Percentiles rank a stretch among this genome's conserved stretches.
Conservation (phyloP, 1,140 invertebrate genomes). For the Himalopsyche phryganea region DNA sequence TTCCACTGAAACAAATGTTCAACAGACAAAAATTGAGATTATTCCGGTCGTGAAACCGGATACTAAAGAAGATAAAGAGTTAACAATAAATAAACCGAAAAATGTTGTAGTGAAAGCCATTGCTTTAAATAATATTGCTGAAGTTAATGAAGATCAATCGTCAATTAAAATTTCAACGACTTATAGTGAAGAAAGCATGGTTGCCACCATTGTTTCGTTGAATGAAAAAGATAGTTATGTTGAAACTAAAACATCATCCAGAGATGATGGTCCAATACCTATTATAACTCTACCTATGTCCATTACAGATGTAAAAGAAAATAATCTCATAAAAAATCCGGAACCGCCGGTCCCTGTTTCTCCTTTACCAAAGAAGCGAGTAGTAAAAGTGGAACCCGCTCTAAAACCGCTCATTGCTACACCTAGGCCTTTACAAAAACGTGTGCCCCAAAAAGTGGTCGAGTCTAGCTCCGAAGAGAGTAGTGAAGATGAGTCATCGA, state of each 20-base stretch:
- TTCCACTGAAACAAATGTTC: too few species aligned
- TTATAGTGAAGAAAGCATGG: too few species aligned
- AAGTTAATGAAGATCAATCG: constrained; percentile 1
- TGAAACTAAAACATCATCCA: too few species aligned
- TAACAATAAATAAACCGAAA: too few species aligned
- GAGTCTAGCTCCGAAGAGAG: constrained; percentile 44
- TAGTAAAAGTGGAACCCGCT: constrained; percentile 54
- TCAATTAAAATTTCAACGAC: constrained; percentile 3
- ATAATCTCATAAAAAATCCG: not conserved
- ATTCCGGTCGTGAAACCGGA: too few species aligned
- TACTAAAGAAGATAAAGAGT: too few species aligned
- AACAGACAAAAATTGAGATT: too few species aligned
- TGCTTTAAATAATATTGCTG: not conserved
- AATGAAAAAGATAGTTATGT: too few species aligned
- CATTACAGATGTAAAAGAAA: not conserved
- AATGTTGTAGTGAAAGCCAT: too few species aligned
- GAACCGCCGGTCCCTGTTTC: constrained; percentile 15
- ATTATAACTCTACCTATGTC: not conserved
- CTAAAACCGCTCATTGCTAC: constrained; percentile 54
- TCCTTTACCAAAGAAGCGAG: constrained; percentile 27
- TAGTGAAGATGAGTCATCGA: constrained; percentile 36
- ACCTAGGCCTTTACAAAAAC: constrained; percentile 56
- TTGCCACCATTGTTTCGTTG: too few species aligned
- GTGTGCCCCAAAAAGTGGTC: constrained; percentile 44
- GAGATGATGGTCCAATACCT: not conserved